phyloP scores from a whole-genome alignment of 2,797 vertebrate species.

The Karalla daura region DNA sequence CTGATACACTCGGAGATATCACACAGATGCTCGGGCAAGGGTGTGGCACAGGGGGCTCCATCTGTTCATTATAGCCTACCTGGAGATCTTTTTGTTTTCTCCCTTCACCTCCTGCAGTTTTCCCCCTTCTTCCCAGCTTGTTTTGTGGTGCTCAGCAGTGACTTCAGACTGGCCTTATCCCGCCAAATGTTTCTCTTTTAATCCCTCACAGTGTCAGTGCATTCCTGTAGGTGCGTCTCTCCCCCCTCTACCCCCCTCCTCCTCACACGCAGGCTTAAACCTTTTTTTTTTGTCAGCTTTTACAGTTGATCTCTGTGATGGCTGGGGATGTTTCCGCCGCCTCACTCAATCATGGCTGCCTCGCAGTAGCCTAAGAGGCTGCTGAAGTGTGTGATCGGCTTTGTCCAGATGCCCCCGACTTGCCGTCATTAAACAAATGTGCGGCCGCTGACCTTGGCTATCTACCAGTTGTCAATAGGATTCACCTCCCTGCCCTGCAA shows the following conservation, averaged over 20 bases:
- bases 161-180: slow-evolving; percentile 29
- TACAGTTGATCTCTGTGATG: slow-evolving; percentile 3
- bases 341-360: slow-evolving; percentile 41
- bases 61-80: slow-evolving; percentile 1
- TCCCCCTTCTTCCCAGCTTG: no score
- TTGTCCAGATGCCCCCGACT: slow-evolving; percentile 27
- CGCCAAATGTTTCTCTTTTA: slow-evolving; percentile 9
- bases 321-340: slow-evolving; percentile 22
- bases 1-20: slow-evolving; percentile 62
- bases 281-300: background rate
- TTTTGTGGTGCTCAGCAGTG: slow-evolving; percentile 5
- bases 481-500: slow-evolving; percentile 50
- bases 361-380: slow-evolving; percentile 28
- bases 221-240: background rate
- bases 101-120: background rate
- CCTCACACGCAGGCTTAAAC: background rate
- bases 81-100: background rate
- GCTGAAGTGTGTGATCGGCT: slow-evolving; percentile 41
- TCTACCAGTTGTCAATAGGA: slow-evolving; percentile 44
- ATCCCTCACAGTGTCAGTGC: background rate
- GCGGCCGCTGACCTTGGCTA: slow-evolving; percentile 68
- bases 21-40: slow-evolving; percentile 50
- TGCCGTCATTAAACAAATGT: slow-evolving; percentile 69
- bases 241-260: no score
- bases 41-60: slow-evolving; percentile 57